phyloP scores from a whole-genome alignment of 2,888 invertebrate species.

The Dryococelus australis region DNA sequence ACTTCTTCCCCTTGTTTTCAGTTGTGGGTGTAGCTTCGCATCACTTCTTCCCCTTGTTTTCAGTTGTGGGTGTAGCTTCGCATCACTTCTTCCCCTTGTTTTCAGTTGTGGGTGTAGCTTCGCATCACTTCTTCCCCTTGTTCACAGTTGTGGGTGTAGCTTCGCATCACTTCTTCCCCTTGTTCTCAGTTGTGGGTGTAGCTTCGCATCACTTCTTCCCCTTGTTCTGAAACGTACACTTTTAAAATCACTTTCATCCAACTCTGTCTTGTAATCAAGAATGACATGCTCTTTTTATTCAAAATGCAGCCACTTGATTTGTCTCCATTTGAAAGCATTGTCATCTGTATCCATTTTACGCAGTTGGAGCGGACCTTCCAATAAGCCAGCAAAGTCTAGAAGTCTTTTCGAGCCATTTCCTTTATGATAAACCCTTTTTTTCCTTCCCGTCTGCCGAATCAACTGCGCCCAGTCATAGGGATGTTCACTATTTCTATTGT shows the following conservation, averaged over 20 bases:
- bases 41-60: neutral
- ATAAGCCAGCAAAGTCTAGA: slow-evolving; percentile 25
- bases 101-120: neutral
- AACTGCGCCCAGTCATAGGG: slow-evolving; percentile 35
- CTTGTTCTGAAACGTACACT: neutral
- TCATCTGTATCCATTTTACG: neutral
- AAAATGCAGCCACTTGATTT: neutral
- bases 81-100: neutral
- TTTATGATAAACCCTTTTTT: slow-evolving; percentile 29
- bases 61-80: neutral
- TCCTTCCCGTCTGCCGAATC: slow-evolving; percentile 31
- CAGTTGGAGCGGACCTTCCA: slow-evolving; percentile 13
- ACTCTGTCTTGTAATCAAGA: neutral
- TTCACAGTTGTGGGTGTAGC: neutral
- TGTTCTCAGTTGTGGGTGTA: neutral
- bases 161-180: neutral
- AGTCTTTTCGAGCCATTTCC: slow-evolving; percentile 35
- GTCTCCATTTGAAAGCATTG: neutral
- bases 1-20: neutral
- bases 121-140: neutral
- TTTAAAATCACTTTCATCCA: neutral
- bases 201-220: neutral
- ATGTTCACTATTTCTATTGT: slow-evolving; percentile 32
- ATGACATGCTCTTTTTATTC: neutral
- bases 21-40: neutral